Conservation (phyloP, 1,140 invertebrate genomes). For the Holotrichia oblita region DNA sequence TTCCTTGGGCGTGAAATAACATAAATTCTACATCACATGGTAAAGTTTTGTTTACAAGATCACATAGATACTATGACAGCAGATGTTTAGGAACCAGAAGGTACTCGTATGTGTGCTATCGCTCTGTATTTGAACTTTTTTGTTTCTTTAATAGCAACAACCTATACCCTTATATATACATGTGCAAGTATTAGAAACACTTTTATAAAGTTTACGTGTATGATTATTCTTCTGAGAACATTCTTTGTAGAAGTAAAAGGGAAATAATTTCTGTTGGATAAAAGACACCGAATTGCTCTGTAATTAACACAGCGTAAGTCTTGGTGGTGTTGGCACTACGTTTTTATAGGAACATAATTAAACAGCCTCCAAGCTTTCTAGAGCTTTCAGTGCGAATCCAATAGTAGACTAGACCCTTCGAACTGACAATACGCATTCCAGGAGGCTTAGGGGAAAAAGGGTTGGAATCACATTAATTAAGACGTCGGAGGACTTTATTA, state of each 20-base stretch:
- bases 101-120: too few relatives aligned
- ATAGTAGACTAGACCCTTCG: constrained; percentile 2
- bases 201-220: neutral
- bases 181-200: too few relatives aligned
- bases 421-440: constrained; percentile 36
- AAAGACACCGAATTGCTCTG: neutral
- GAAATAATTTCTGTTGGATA: neutral
- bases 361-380: constrained; percentile 4
- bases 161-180: too few relatives aligned
- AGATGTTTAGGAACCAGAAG: too few relatives aligned
- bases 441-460: constrained; percentile 23
- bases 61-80: too few relatives aligned
- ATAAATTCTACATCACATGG: too few relatives aligned
- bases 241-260: neutral
- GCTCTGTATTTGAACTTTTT: too few relatives aligned
- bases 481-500: constrained; percentile 40
- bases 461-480: constrained; percentile 38
- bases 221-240: neutral
- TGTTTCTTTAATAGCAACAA: too few relatives aligned
- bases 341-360: constrained; percentile 37
- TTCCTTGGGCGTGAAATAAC: too few relatives aligned
- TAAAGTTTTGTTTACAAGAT: too few relatives aligned
- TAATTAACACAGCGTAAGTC: constrained; percentile 36
- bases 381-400: constrained; percentile 4
- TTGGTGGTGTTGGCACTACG: constrained; percentile 2